phyloP scores from a whole-genome alignment of 2,888 invertebrate species.

The Sesamia inferens region DNA sequence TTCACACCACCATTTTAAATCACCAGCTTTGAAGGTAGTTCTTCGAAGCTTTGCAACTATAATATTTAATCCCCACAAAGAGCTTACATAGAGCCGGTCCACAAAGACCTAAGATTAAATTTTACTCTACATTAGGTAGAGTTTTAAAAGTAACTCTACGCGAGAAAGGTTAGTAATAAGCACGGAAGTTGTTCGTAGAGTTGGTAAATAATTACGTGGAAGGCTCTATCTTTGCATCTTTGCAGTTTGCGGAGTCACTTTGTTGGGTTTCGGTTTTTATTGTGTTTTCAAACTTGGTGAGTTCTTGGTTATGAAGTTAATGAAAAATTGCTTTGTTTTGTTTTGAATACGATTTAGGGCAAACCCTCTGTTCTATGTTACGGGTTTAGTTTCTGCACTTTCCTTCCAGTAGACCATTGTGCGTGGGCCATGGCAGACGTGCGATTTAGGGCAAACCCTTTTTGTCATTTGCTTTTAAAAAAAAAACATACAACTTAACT shows the following conservation, averaged over 20 bases:
- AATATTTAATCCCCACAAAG: conserved; percentile 9
- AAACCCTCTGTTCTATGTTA: no score
- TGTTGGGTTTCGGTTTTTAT: conserved; percentile 23
- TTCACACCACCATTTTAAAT: not conserved
- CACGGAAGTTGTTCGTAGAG: conserved; percentile 26
- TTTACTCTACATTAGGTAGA: conserved; percentile 40
- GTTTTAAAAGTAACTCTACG: conserved; percentile 17
- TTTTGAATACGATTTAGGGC: no score
- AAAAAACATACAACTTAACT: no score
- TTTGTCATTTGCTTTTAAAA: no score
- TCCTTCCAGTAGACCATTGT: no score
- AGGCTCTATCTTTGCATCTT: conserved; percentile 27
- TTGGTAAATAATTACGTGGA: conserved; percentile 33
- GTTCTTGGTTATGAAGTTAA: not conserved
- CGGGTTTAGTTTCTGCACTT: no score
- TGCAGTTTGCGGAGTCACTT: conserved; percentile 10
- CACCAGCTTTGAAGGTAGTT: no score
- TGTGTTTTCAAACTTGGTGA: conserved; percentile 24
- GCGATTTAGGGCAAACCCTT: no score
- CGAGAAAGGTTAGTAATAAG: conserved; percentile 18
- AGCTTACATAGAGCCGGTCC: conserved; percentile 10
- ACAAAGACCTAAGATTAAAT: conserved; percentile 35
- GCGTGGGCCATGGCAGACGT: no score
- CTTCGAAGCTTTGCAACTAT: conserved; percentile 7
- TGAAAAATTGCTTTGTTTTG: no score